Base-by-base conservation (phyloP, 1,140 invertebrate species). In the Pygmarrhopalites habei region DNA sequence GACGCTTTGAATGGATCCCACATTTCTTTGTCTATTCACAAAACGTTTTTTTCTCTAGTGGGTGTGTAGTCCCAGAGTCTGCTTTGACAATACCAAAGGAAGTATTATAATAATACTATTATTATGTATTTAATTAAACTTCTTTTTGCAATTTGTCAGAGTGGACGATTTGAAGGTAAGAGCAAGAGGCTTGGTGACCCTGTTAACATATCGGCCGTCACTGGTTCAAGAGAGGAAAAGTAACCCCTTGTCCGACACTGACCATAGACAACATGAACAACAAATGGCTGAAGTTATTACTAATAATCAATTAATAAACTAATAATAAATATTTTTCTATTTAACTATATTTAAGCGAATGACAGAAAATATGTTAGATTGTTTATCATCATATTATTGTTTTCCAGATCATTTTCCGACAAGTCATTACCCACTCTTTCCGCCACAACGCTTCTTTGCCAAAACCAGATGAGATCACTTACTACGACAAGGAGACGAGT, bases 401-500 rank as follows among this genome's bases (percentile, higher is more conserved):
- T n/a, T n/a, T n/a, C n/a, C n/a, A n/a, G n/a, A n/a, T n/a, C n/a
- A n/a, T 46, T 26, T 26, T 44, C 28, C 35, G 29, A 26, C 10
- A 43, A 25, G 4, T 46, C 23, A 44, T 58, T 12, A 23, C 39
- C 15, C 35, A 58, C 15, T 15, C 57, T 26, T 58, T 28, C 21
- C 7, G 25, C 19, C 17, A 32, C 35, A 58, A 30, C 51, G 41
- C 21, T 5, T 26, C 23, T 10, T 41, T 29, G 41, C 39, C 2
- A 12, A 29, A 43, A 41, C 84, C 12, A 75, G 83, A 29, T 74
- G 82, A 44, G 84, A 26, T 86, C 80, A 83, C 88, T 56, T 90
- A 88, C 73, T 83, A 83, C 74, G 80, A 86, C 74, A 88, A 89
- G 71, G 86, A 88, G 76, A 87, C 88, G 1, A 83, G n/a, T n/a